Percentiles rank a stretch among this genome's conserved stretches.
Evolutionary conservation across 2,113 vertebrate genomes (phyloP).

Genomic region (Phoxinus phoxinus): DNA sequence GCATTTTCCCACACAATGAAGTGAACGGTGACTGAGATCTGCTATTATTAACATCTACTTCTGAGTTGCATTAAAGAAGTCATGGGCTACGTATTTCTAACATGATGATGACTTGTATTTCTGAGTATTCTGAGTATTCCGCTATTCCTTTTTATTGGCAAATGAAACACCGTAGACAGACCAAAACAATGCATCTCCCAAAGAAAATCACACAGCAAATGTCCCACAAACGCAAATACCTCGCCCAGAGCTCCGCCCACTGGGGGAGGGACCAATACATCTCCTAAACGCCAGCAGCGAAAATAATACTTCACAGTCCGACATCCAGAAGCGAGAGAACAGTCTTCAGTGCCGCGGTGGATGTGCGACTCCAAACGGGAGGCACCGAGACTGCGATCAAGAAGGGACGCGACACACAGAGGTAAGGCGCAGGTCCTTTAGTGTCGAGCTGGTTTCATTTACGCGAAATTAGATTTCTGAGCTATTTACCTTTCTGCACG

Average conservation of each 20-base stretch:
- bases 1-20: not conserved
- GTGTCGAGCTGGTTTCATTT: not conserved
- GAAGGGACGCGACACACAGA: slow-evolving; percentile 59
- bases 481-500: not conserved
- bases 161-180: not conserved
- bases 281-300: slow-evolving; percentile 50
- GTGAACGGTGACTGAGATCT: not conserved
- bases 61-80: not conserved
- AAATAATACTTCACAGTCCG: slow-evolving; percentile 69
- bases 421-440: slow-evolving; percentile 64
- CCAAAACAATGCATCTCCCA: not conserved
- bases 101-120: not conserved
- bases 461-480: not conserved
- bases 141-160: fast-evolving
- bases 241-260: slow-evolving; percentile 34
- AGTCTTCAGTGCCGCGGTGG: slow-evolving; percentile 69
- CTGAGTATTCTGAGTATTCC: too few species aligned
- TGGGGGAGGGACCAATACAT: slow-evolving; percentile 67
- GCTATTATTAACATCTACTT: too few species aligned
- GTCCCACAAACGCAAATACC: not conserved
- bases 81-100: not conserved
- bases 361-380: slow-evolving; percentile 69
- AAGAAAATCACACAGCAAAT: slow-evolving; percentile 3
- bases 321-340: slow-evolving; percentile 73
- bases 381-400: slow-evolving; percentile 68